Evolutionary conservation across 35 echinoderm and acorn worm genomes (phyloP).

Genomic region (Anneissia japonica): DNA sequence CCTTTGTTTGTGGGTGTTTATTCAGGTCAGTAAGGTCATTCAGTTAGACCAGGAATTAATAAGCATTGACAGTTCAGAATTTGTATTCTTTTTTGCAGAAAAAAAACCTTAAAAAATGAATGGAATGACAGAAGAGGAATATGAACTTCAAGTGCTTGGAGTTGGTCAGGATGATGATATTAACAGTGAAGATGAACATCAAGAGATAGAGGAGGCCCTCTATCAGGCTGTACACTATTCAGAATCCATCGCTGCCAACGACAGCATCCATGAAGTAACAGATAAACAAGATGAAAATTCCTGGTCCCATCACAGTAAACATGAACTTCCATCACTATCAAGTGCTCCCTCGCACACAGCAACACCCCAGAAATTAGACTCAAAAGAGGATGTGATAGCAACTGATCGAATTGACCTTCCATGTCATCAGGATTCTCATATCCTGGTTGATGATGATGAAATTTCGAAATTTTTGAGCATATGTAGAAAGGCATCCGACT

Average conservation of each 20-base stretch:
- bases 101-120: too few relatives aligned
- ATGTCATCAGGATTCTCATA: too few relatives aligned
- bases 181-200: neutral
- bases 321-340: neutral
- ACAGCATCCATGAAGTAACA: too few relatives aligned
- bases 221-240: neutral
- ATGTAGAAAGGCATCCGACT: neutral
- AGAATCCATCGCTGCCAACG: neutral
- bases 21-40: too few relatives aligned
- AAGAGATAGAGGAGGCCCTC: neutral
- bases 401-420: neutral
- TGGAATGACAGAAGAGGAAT: neutral
- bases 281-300: too few relatives aligned
- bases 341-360: neutral
- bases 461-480: neutral
- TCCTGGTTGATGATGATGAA: neutral
- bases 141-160: neutral
- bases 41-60: too few relatives aligned
- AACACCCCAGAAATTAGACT: neutral
- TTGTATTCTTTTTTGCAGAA: too few relatives aligned
- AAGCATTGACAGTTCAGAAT: too few relatives aligned
- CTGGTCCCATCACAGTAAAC: too few relatives aligned
- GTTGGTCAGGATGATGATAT: neutral
- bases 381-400: neutral
- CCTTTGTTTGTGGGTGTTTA: too few relatives aligned